A percentile compares a stretch with the other conserved stretches of the same genome.
Conservation (phyloP, 2,113 vertebrate genomes). For the Pangasianodon gigas region DNA sequence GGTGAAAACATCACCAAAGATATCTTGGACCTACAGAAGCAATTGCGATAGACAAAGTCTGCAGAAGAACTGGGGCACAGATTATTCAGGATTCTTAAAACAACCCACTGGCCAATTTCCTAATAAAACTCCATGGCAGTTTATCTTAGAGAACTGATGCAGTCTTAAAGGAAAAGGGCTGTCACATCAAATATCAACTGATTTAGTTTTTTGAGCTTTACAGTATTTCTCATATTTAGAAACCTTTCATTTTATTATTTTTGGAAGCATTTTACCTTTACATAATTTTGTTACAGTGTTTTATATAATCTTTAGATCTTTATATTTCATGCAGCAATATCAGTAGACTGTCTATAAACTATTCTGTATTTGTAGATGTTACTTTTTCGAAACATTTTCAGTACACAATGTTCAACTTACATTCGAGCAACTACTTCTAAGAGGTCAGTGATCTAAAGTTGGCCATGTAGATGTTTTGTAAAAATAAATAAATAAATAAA, state of each 20-base stretch:
- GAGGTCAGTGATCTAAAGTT: neutral
- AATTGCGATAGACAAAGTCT: neutral
- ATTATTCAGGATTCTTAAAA: neutral
- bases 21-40: neutral
- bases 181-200: neutral
- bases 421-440: neutral
- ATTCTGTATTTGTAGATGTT: neutral
- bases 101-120: neutral
- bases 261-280: too few relatives aligned
- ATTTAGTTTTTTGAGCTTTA: neutral
- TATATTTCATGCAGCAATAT: neutral
- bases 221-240: neutral
- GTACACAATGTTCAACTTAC: neutral
- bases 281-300: neutral
- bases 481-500: neutral
- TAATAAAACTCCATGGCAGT: neutral
- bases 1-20: neutral
- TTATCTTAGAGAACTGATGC: neutral
- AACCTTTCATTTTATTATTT: neutral
- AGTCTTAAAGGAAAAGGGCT: neutral
- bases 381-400: neutral
- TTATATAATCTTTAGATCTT: neutral
- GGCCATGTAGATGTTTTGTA: neutral
- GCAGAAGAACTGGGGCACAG: neutral
- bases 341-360: neutral